These are phyloP conservation scores for Yoshiicerus persimilis DNA, from an alignment of 1,140 invertebrate genomes.

Conservation along the genomic window DNA sequence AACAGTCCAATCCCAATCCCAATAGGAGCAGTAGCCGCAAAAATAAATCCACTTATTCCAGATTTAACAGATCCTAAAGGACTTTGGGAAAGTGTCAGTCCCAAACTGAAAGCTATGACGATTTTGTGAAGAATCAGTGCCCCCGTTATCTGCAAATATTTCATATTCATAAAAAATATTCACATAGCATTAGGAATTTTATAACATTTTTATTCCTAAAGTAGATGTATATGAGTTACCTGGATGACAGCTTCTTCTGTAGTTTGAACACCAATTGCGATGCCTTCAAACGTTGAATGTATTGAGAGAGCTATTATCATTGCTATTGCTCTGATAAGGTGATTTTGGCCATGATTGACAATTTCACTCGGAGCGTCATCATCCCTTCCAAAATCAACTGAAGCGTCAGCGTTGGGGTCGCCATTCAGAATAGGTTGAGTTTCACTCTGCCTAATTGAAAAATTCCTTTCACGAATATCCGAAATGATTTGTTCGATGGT, in stretches of 20 bases:
- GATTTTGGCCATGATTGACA: constrained; percentile 42
- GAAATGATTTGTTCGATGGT: constrained; percentile 62
- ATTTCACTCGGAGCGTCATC: constrained; percentile 32
- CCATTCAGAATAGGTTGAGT: not conserved
- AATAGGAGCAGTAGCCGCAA: constrained; percentile 70
- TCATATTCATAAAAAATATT: not conserved
- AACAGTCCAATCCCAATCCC: constrained; percentile 66
- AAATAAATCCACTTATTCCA: constrained; percentile 62
- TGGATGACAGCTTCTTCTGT: constrained; percentile 54
- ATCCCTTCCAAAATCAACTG: not conserved
- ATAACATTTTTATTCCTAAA: not conserved
- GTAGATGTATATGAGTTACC: constrained; percentile 48
- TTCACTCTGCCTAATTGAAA: not conserved
- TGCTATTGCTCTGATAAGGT: constrained; percentile 39
- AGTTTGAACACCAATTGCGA: constrained; percentile 62
- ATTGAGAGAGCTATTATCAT: constrained; percentile 57
- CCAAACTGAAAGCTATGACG: constrained; percentile 64
- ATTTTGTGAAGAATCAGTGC: constrained; percentile 66
- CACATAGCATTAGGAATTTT: not conserved
- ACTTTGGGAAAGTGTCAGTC: constrained; percentile 66
- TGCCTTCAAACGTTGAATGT: constrained; percentile 63
- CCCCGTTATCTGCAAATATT: constrained; percentile 56
- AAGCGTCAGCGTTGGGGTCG: not conserved
- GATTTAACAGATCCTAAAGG: constrained; percentile 62
- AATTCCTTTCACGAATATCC: constrained; percentile 53